phyloP scores from a whole-genome alignment of 1,140 invertebrate species.

The Diorhabda sublineata region DNA sequence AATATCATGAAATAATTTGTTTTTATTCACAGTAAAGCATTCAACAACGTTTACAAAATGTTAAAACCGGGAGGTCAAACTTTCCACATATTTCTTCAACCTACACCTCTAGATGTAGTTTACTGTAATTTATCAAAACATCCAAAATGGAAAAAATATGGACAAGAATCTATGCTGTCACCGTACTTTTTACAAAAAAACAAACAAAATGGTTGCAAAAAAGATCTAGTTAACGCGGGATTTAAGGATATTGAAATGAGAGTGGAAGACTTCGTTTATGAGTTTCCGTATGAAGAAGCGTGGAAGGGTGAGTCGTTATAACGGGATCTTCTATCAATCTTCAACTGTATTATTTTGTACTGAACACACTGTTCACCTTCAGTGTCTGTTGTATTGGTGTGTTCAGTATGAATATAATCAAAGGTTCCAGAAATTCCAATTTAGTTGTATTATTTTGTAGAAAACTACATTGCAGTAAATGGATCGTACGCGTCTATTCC shows the following conservation, averaged over 20 bases:
- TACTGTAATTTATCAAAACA: not conserved
- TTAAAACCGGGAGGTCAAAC: slow-evolving; percentile 10
- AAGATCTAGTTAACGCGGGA: not conserved
- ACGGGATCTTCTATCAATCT: too few relatives aligned
- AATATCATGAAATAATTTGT: not conserved
- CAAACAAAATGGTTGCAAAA: not conserved
- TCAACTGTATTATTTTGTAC: too few relatives aligned
- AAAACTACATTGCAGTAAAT: too few relatives aligned
- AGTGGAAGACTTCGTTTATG: not conserved
- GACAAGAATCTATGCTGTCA: slow-evolving; percentile 3
- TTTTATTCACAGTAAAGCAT: not conserved
- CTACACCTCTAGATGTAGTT: not conserved
- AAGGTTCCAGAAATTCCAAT: too few relatives aligned
- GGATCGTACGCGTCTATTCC: too few relatives aligned
- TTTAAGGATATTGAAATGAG: not conserved
- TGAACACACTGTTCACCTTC: too few relatives aligned
- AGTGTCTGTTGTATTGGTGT: too few relatives aligned
- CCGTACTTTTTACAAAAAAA: not conserved
- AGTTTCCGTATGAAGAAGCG: not conserved
- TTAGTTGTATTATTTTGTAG: too few relatives aligned
- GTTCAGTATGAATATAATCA: too few relatives aligned
- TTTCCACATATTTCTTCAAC: not conserved
- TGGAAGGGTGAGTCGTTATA: not conserved
- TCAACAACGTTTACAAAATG: slow-evolving; percentile 7
- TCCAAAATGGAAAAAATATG: slow-evolving; percentile 6